A percentile compares a stretch with the other conserved stretches of the same genome.
phyloP scores from a whole-genome alignment of 2,113 vertebrate genomes.

The Merops nubicus region DNA sequence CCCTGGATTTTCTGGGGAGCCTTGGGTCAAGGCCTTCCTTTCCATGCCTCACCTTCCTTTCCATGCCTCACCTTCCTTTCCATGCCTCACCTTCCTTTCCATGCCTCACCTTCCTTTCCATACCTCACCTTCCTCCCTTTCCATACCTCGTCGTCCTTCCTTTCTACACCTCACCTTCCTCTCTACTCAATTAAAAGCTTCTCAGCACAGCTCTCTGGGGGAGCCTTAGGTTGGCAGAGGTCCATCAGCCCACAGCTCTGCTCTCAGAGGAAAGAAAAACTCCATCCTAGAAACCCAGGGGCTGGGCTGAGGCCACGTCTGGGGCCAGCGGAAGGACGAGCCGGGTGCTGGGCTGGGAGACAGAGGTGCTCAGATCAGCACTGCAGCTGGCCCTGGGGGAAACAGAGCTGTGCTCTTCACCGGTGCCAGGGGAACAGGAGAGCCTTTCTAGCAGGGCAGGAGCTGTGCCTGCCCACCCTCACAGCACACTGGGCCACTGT shows the following conservation, averaged over 20 bases:
- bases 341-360: background rate
- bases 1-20: background rate
- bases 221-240: background rate
- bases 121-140: background rate
- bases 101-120: background rate
- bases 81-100: fast-evolving
- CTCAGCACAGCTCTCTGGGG: fast-evolving
- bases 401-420: background rate
- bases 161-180: background rate
- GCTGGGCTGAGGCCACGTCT: background rate
- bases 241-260: background rate
- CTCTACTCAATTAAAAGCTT: background rate
- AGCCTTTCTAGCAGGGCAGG: background rate
- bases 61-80: background rate
- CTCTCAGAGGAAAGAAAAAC: background rate
- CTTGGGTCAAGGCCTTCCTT: background rate
- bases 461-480: fast-evolving
- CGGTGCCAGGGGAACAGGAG: background rate
- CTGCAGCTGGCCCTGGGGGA: conserved; percentile 13
- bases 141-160: background rate
- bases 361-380: conserved; percentile 15
- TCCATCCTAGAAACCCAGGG: background rate
- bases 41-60: background rate
- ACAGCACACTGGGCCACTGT: background rate
- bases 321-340: background rate